A percentile compares a stretch with the other conserved stretches of the same genome.
Evolutionary conservation across 2,888 invertebrate genomes (phyloP).

Genomic region (Parnassius apollo): DNA sequence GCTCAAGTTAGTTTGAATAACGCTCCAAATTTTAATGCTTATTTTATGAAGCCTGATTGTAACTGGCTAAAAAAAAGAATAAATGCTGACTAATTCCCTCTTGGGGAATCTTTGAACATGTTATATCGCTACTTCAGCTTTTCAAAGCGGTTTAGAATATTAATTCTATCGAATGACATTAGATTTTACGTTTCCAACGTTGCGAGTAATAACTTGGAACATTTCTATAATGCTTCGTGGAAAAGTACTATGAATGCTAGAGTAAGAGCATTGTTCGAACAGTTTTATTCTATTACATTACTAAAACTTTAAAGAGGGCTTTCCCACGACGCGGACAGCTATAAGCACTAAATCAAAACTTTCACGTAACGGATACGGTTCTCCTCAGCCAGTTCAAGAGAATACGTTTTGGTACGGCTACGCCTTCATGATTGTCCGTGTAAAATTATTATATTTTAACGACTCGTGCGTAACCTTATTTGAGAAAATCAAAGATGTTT

Average conservation of each 20-base stretch:
- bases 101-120: slow-evolving; percentile 14
- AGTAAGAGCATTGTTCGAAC: slow-evolving; percentile 66
- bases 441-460: slow-evolving; percentile 15
- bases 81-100: slow-evolving; percentile 29
- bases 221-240: slow-evolving; percentile 50
- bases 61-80: slow-evolving; percentile 13
- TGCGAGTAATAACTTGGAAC: slow-evolving; percentile 58
- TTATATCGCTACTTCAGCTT: slow-evolving; percentile 33
- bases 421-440: slow-evolving; percentile 53
- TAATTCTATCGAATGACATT: slow-evolving; percentile 60
- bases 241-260: slow-evolving; percentile 61
- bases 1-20: slow-evolving; percentile 8
- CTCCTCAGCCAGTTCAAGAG: slow-evolving; percentile 61
- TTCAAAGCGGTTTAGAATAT: slow-evolving; percentile 56
- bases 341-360: slow-evolving; percentile 81
- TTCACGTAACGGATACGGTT: slow-evolving; percentile 60
- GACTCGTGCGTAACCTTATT: background rate
- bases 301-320: slow-evolving; percentile 75
- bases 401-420: slow-evolving; percentile 58
- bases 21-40: slow-evolving; percentile 2
- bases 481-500: background rate
- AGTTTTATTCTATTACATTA: slow-evolving; percentile 77
- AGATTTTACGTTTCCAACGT: slow-evolving; percentile 56
- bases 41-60: no score
- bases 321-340: slow-evolving; percentile 66